A percentile compares a stretch with the other conserved stretches of the same genome.
These are phyloP conservation scores for Dioctria rufipes DNA, from an alignment of 2,888 invertebrate species.

Conservation along the genomic window DNA sequence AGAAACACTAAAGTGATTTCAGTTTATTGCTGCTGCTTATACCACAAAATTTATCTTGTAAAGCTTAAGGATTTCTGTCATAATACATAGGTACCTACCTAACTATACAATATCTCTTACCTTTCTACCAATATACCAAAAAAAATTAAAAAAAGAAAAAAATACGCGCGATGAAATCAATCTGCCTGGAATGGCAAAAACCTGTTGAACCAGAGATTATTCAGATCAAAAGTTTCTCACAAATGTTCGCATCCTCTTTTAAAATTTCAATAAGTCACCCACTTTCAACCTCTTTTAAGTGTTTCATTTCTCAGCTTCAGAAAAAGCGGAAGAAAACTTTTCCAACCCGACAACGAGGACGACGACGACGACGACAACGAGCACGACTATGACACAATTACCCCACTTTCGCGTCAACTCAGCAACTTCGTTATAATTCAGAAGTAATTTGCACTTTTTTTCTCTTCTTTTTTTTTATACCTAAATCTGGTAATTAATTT, in stretches of 20 bases:
- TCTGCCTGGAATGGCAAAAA: not conserved
- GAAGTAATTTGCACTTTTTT: constrained; percentile 51
- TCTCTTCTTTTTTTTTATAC: not conserved
- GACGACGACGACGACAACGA: no score
- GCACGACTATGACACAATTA: constrained; percentile 17
- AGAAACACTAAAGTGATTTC: not conserved
- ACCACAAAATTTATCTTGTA: not conserved
- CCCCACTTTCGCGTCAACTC: constrained; percentile 25
- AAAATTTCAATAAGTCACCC: constrained; percentile 3
- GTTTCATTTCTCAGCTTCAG: constrained; percentile 5
- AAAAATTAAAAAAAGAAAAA: no score
- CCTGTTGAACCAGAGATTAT: constrained; percentile 37
- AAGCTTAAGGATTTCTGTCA: not conserved
- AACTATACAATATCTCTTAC: no score
- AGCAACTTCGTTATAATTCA: constrained; percentile 48
- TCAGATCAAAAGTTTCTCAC: constrained; percentile 32
- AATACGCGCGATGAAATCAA: not conserved
- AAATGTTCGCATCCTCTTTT: constrained; percentile 6
- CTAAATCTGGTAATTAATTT: constrained; percentile 48
- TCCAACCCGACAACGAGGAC: not conserved
- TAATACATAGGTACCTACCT: not conserved
- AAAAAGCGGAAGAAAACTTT: constrained; percentile 38
- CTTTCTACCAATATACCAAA: no score
- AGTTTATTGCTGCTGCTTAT: not conserved
- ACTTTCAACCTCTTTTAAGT: not conserved